A percentile compares a stretch with the other conserved stretches of the same genome.
phyloP scores from a whole-genome alignment of 2,888 invertebrate species.

The Ormyrus rosae region DNA sequence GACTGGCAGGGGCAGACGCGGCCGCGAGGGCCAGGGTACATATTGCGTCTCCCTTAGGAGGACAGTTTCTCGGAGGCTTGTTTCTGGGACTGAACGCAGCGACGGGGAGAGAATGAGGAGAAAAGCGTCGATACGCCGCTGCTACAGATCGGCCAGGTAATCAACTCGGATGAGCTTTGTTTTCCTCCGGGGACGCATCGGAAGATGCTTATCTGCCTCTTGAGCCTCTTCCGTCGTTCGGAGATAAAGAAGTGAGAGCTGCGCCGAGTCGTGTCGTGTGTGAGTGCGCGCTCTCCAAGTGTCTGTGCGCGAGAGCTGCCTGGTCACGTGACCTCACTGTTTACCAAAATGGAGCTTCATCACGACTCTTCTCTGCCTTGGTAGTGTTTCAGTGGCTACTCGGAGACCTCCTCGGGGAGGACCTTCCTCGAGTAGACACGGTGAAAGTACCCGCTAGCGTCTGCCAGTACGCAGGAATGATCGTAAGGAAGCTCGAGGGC shows the following conservation, averaged over 20 bases:
- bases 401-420: too few relatives aligned
- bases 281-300: background rate
- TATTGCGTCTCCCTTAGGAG: too few relatives aligned
- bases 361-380: conserved; percentile 33
- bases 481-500: conserved; percentile 5
- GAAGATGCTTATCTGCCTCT: background rate
- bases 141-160: conserved; percentile 45
- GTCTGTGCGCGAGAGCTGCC: background rate
- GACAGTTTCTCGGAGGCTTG: too few relatives aligned
- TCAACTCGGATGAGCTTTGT: too few relatives aligned
- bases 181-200: too few relatives aligned
- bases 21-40: background rate
- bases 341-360: conserved; percentile 74
- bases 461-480: background rate
- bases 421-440: conserved; percentile 13
- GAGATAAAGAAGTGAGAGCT: too few relatives aligned
- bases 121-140: conserved; percentile 23
- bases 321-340: conserved; percentile 74
- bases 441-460: conserved; percentile 32
- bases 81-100: conserved; percentile 61
- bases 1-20: background rate
- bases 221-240: background rate
- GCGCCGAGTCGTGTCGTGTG: background rate
- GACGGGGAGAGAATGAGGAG: conserved; percentile 18
- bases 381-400: too few relatives aligned